Conservation (phyloP, 2,113 vertebrate species). For the Crotalus tigris region DNA sequence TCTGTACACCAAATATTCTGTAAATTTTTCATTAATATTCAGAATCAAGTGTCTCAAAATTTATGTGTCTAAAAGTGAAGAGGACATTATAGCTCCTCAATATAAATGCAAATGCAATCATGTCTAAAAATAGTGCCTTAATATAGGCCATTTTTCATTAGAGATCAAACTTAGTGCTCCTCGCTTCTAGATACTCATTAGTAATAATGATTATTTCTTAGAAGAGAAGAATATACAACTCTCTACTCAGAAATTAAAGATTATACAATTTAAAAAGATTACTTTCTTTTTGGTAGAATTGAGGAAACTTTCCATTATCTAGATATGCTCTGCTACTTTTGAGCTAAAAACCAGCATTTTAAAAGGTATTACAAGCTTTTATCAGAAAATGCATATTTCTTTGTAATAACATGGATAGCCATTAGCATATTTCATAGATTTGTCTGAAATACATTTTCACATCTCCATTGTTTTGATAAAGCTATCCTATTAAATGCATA, state of each 20-base stretch:
- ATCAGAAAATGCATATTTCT: slow-evolving; percentile 26
- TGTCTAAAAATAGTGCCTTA: slow-evolving; percentile 28
- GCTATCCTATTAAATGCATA: slow-evolving; percentile 15
- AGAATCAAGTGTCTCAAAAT: slow-evolving; percentile 42
- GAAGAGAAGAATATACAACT: slow-evolving; percentile 28
- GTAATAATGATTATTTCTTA: slow-evolving; percentile 28
- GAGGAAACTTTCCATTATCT: slow-evolving; percentile 34
- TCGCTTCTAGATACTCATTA: slow-evolving; percentile 9
- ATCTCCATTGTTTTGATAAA: slow-evolving; percentile 42
- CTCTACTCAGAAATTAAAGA: slow-evolving; percentile 35
- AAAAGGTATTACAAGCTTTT: slow-evolving; percentile 24
- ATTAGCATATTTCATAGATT: not conserved
- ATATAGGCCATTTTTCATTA: slow-evolving; percentile 18
- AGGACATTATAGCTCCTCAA: not conserved
- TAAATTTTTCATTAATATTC: slow-evolving; percentile 52
- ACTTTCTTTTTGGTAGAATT: slow-evolving; percentile 31
- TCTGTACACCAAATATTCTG: slow-evolving; percentile 42
- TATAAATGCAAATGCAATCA: not conserved
- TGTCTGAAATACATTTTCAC: slow-evolving; percentile 26
- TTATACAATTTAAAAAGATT: slow-evolving; percentile 27
- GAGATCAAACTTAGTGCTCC: slow-evolving; percentile 26
- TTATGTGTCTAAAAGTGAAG: slow-evolving; percentile 28
- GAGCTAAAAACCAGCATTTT: slow-evolving; percentile 33
- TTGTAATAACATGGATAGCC: slow-evolving; percentile 15
- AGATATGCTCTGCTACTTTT: slow-evolving; percentile 29